Evolutionary conservation across 2,888 invertebrate genomes (phyloP), one percentile per base, ranked within the genome.

Genomic region (Lepidonotus clava): DNA sequence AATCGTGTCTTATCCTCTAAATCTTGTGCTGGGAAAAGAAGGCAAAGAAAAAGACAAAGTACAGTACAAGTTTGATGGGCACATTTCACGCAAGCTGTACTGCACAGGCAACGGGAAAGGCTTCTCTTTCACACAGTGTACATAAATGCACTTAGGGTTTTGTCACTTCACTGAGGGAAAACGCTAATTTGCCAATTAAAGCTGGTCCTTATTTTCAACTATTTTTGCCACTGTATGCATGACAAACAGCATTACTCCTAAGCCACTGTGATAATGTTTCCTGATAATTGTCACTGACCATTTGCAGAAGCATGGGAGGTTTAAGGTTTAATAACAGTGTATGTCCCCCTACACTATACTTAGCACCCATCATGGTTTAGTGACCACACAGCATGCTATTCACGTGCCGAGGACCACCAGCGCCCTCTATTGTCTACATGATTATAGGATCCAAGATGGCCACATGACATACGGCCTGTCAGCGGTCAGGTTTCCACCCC

Each of bases 371-470:
- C n/a, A n/a, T n/a, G n/a, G n/a, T n/a, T n/a, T n/a, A n/a, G n/a
- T 61, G 61, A 61, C 61, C 61, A 61, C 11, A 24, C 61, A 61
- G 61, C 61, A 61, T 24, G 61, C 61, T 28, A 61, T 28, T 24
- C 2, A 11, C 28, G 5, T 14, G 14, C 2, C 24, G 4, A 28
- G n/a, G 61, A 61, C 61, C 61, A 61, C 28, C 28, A 61, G 61
- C 28, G 28, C 61, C 61, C 21, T 32, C 61, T 24, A 61, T 61
- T 61, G 61, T 61, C 61, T 61, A 61, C 28, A 61, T 61, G 61
- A 61, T 61, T 61, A 61, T 61, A 61, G 24, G 61, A 61, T 61
- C 61, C 61, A 61, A n/a, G 61, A n/a, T 61, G 24, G 28, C 24
- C 61, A 61, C 61, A 61, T 11, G 61, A 61, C 14, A 5, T 61